Conservation (phyloP, 92 coral and sea anemone species). For the Parazoanthus atlanticus region DNA sequence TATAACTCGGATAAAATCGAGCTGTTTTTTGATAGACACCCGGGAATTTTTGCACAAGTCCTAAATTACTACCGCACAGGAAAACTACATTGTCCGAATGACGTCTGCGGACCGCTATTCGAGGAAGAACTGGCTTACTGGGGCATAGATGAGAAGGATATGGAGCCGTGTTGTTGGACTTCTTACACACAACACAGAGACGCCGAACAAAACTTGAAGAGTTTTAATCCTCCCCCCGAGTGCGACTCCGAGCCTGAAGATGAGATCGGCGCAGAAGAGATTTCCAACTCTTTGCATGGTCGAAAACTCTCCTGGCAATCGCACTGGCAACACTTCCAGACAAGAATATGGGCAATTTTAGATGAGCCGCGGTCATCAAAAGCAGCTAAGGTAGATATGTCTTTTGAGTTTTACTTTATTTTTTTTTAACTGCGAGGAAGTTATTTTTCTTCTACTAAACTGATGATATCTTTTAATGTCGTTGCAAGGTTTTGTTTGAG, state of each 20-base stretch:
- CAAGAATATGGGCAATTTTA: constrained; percentile 82
- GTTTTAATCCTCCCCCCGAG: constrained; percentile 69
- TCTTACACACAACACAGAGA: constrained; percentile 91
- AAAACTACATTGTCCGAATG: constrained; percentile 91
- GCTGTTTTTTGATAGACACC: constrained; percentile 93
- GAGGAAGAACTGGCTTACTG: constrained; percentile 93
- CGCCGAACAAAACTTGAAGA: constrained; percentile 90
- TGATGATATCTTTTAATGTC: neutral
- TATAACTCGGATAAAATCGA: constrained; percentile 91
- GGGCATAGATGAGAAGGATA: constrained; percentile 97
- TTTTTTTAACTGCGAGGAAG: neutral
- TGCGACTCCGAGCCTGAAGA: constrained; percentile 61
- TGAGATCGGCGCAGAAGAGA: constrained; percentile 56
- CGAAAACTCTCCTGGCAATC: constrained; percentile 55
- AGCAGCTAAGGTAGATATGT: constrained; percentile 79
- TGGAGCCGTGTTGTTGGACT: constrained; percentile 99
- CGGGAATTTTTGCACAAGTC: constrained; percentile 85
- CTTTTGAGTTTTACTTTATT: neutral
- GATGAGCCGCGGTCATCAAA: constrained; percentile 96
- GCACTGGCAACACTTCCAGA: constrained; percentile 76
- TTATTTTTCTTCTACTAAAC: neutral
- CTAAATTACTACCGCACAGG: constrained; percentile 95
- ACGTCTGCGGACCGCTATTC: constrained; percentile 93
- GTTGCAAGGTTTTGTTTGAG: neutral
- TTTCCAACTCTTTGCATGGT: constrained; percentile 45